Evolutionary conservation across 2,888 invertebrate genomes (phyloP).

Genomic region (Fabriciana adippe): DNA sequence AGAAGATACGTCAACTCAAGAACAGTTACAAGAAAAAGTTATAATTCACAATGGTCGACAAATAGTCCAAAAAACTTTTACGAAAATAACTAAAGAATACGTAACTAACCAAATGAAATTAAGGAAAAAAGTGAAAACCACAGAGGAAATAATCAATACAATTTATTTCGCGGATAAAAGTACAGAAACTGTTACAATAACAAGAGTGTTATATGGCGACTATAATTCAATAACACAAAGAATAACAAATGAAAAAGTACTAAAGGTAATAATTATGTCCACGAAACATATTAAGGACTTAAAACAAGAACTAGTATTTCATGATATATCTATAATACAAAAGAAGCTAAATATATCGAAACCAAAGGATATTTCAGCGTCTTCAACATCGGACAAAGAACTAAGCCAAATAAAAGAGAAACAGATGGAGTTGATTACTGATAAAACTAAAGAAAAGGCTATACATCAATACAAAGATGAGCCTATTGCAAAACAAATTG

Average conservation of each 20-base stretch:
- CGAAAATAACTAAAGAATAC: slow-evolving; percentile 34
- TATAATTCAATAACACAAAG: slow-evolving; percentile 33
- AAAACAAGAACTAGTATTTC: slow-evolving; percentile 5
- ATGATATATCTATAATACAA: slow-evolving; percentile 26
- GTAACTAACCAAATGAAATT: slow-evolving; percentile 28
- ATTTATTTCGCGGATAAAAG: slow-evolving; percentile 12
- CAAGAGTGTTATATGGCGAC: slow-evolving; percentile 31
- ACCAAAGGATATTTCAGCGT: not conserved
- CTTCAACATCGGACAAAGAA: too few relatives aligned
- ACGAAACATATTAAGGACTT: slow-evolving; percentile 27
- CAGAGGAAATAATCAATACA: slow-evolving; percentile 22
- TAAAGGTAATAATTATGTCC: slow-evolving; percentile 32
- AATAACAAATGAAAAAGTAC: slow-evolving; percentile 34
- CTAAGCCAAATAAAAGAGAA: too few relatives aligned
- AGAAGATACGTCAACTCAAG: slow-evolving; percentile 35
- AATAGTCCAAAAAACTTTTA: slow-evolving; percentile 25
- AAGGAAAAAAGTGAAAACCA: slow-evolving; percentile 30
- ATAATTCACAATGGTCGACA: slow-evolving; percentile 27
- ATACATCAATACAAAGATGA: not conserved
- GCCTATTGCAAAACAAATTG: too few relatives aligned
- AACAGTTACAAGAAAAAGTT: slow-evolving; percentile 27
- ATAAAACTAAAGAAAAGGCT: not conserved
- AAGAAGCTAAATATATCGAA: slow-evolving; percentile 9
- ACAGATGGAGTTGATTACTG: not conserved
- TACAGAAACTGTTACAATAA: slow-evolving; percentile 26